Conservation (phyloP, 2,113 vertebrate genomes). For the Pyxicephalus adspersus region DNA sequence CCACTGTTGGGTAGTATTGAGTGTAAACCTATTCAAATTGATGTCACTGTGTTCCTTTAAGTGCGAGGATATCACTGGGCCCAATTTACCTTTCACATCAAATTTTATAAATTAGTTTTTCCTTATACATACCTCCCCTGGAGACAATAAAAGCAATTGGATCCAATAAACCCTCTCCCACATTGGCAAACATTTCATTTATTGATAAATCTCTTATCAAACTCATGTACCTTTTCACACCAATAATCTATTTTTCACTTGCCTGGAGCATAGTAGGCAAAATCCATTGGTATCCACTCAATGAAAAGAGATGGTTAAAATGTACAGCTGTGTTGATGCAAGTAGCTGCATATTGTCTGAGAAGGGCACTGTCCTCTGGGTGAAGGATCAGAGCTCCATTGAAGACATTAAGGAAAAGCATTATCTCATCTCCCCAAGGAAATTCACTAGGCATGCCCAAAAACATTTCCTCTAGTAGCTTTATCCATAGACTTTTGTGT, state of each 20-base stretch:
- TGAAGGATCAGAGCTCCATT: slow-evolving; percentile 95
- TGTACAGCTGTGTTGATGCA: slow-evolving; percentile 97
- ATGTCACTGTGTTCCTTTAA: too few relatives aligned
- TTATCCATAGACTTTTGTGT: slow-evolving; percentile 98
- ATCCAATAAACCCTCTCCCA: not conserved
- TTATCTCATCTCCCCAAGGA: slow-evolving; percentile 98
- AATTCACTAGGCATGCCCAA: slow-evolving; percentile 98
- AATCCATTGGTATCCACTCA: slow-evolving; percentile 98
- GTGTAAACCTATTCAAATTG: too few relatives aligned
- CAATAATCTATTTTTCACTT: not conserved
- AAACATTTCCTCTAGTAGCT: slow-evolving; percentile 98
- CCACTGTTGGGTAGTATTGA: too few relatives aligned
- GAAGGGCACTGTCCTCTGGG: slow-evolving; percentile 92
- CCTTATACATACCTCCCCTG: too few relatives aligned
- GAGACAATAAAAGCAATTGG: not conserved
- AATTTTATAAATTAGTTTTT: too few relatives aligned
- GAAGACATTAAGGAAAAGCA: slow-evolving; percentile 97
- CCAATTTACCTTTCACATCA: too few relatives aligned
- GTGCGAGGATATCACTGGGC: too few relatives aligned
- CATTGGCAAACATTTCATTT: not conserved
- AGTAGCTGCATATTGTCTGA: slow-evolving; percentile 93
- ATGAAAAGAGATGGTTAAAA: slow-evolving; percentile 98
- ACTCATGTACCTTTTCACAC: not conserved
- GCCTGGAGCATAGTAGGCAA: slow-evolving; percentile 98
- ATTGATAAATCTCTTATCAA: too few relatives aligned